phyloP scores from a whole-genome alignment of 2,888 invertebrate genomes.

The Meliscaeva auricollis region DNA sequence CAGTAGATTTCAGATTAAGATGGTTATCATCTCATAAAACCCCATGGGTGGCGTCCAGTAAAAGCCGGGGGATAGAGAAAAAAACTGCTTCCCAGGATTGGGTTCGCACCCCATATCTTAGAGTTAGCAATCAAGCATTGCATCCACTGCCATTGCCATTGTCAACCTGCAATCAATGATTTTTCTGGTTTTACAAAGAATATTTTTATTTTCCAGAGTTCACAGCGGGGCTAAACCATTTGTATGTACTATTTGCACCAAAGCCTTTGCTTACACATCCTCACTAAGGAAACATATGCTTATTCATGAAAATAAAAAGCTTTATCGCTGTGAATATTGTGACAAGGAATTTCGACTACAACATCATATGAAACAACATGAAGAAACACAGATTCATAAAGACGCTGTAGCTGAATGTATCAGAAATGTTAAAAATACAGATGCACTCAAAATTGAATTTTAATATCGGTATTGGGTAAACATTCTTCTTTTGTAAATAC shows the following conservation, averaged over 20 bases:
- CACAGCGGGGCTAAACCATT: constrained; percentile 82
- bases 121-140: too few relatives aligned
- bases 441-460: background rate
- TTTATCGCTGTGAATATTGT: constrained; percentile 81
- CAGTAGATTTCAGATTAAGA: too few relatives aligned
- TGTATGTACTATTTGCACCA: constrained; percentile 80
- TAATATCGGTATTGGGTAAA: background rate
- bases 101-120: too few relatives aligned
- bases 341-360: constrained; percentile 82
- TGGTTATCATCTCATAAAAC: too few relatives aligned
- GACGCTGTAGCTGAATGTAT: constrained; percentile 78
- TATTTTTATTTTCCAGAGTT: constrained; percentile 75
- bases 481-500: background rate
- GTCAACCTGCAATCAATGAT: too few relatives aligned
- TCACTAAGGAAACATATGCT: constrained; percentile 81
- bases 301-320: constrained; percentile 81
- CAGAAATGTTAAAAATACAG: background rate
- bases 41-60: too few relatives aligned
- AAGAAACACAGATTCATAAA: constrained; percentile 81
- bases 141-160: too few relatives aligned
- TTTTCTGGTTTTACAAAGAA: background rate
- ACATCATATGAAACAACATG: constrained; percentile 83
- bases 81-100: too few relatives aligned
- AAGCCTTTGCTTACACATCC: constrained; percentile 81
- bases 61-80: too few relatives aligned